Conservation (phyloP, 2,797 vertebrate genomes). For the Gymnoscopelus braueri region DNA sequence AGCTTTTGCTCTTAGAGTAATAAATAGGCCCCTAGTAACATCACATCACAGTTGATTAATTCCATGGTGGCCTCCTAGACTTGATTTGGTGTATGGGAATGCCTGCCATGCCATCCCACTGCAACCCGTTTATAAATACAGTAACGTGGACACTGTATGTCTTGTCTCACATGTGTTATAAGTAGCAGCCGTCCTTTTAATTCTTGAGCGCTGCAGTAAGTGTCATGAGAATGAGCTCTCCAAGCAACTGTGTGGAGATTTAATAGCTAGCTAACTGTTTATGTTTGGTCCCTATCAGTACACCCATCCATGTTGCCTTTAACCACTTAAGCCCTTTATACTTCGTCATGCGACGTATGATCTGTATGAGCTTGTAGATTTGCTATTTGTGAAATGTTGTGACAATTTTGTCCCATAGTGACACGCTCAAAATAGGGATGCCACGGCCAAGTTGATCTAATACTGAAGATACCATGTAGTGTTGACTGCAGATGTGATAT, state of each 20-base stretch:
- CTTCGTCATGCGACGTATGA: too few species aligned
- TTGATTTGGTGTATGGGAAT: constrained; percentile 45
- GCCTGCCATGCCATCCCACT: constrained; percentile 41
- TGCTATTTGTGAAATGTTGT: too few species aligned
- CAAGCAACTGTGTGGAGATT: constrained; percentile 9
- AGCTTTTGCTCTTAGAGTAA: not conserved
- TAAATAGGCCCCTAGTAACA: not conserved
- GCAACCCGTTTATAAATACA: constrained; percentile 61
- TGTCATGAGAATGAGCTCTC: constrained; percentile 11
- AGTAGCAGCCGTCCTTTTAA: constrained; percentile 28
- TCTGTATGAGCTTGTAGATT: too few species aligned
- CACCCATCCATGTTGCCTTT: not conserved
- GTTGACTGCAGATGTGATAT: constrained; percentile 8
- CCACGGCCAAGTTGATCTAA: not conserved
- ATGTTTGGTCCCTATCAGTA: not conserved
- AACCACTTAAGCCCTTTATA: not conserved
- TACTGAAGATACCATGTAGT: constrained; percentile 11
- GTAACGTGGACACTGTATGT: constrained; percentile 45
- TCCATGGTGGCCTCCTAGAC: constrained; percentile 18
- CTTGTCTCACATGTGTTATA: not conserved
- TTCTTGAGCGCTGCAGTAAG: constrained; percentile 5
- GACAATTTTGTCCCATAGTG: too few species aligned
- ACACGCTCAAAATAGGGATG: too few species aligned
- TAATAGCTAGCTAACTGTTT: constrained; percentile 8
- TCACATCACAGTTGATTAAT: not conserved